These are phyloP conservation scores for Microctonus brassicae DNA, from an alignment of 2,888 invertebrate species.

Conservation along the genomic window DNA sequence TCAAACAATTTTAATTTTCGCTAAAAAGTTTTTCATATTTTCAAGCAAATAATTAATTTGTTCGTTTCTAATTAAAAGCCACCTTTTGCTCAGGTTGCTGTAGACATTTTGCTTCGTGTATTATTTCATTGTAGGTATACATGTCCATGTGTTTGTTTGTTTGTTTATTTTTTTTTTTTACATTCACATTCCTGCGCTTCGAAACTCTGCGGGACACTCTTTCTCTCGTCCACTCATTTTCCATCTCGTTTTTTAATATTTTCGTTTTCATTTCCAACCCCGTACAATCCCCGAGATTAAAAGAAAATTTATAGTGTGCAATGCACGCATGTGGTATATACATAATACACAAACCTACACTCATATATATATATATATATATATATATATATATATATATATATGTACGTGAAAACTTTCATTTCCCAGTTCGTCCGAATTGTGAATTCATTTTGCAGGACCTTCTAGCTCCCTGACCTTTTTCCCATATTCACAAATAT, in stretches of 20 bases:
- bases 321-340: too few species aligned
- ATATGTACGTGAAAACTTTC: conserved; percentile 28
- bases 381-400: background rate
- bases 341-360: too few species aligned
- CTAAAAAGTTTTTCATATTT: conserved; percentile 8
- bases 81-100: conserved; percentile 13
- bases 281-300: conserved; percentile 61
- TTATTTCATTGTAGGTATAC: conserved; percentile 16
- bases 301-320: conserved; percentile 62
- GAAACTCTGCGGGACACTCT: conserved; percentile 12
- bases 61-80: conserved; percentile 39
- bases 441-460: conserved; percentile 57
- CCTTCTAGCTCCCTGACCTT: conserved; percentile 57
- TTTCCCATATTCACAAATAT: conserved; percentile 18
- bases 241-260: conserved; percentile 52
- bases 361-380: too few species aligned
- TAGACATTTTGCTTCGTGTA: conserved; percentile 18
- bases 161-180: conserved; percentile 29
- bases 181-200: conserved; percentile 18
- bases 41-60: conserved; percentile 37
- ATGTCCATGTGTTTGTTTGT: background rate
- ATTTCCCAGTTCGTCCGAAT: conserved; percentile 46
- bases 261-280: conserved; percentile 44
- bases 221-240: conserved; percentile 16
- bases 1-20: conserved; percentile 38